phyloP scores from a whole-genome alignment of 2,113 vertebrate species.

The Tychaedon coryphoeus region DNA sequence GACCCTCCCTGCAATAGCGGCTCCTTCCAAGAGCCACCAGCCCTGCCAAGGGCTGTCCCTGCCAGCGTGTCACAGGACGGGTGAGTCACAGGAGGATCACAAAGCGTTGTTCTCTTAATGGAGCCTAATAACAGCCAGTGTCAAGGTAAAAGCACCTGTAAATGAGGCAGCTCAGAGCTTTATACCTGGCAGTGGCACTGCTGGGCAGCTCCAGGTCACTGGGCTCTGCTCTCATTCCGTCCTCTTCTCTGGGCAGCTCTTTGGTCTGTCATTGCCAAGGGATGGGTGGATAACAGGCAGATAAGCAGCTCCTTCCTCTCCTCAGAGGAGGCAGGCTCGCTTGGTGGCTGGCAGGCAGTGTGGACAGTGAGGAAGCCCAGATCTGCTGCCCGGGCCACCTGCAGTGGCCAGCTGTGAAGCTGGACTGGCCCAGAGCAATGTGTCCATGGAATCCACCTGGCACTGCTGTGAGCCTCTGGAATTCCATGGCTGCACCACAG shows the following conservation, averaged over 20 bases:
- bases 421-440: rapidly evolving
- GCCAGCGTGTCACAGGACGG: constrained; percentile 28
- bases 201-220: not conserved
- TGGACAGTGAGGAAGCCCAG: rapidly evolving
- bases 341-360: rapidly evolving
- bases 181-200: not conserved
- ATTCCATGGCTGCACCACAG: not conserved
- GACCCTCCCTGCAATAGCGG: constrained; percentile 22
- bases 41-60: not conserved
- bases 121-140: not conserved
- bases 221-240: not conserved
- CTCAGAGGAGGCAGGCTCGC: not conserved
- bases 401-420: rapidly evolving
- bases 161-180: not conserved
- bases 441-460: rapidly evolving
- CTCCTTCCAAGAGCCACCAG: constrained; percentile 6
- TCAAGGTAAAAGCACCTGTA: constrained; percentile 4
- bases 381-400: not conserved
- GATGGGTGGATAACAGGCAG: not conserved
- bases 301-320: not conserved
- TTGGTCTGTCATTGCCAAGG: not conserved
- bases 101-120: not conserved
- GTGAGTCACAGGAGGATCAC: constrained; percentile 22
- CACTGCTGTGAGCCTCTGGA: not conserved
- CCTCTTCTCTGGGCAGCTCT: not conserved